Evolutionary conservation across 2,797 vertebrate genomes (phyloP).

Genomic region (Monodelphis domestica): DNA sequence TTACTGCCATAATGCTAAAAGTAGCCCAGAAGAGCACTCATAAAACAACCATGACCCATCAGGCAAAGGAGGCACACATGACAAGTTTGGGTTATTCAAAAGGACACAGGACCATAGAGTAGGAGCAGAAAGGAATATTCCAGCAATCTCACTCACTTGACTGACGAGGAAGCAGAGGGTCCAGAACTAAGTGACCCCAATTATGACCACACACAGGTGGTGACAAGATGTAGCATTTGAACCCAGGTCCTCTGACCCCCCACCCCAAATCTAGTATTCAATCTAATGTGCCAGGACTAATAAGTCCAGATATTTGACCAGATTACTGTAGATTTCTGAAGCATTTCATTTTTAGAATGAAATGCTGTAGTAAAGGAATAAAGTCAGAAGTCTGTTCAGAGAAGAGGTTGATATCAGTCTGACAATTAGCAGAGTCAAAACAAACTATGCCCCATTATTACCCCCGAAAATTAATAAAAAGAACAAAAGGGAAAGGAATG

Average conservation of each 20-base stretch:
- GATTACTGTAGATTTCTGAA: not conserved
- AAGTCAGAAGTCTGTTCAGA: not conserved
- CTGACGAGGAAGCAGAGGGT: not conserved
- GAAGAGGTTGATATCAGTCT: not conserved
- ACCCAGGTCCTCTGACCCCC: not conserved
- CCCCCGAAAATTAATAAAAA: not conserved
- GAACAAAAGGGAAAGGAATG: not conserved
- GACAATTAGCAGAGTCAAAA: not conserved
- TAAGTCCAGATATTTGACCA: not conserved
- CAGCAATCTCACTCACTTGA: not conserved
- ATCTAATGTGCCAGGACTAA: not conserved
- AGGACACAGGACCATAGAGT: not conserved
- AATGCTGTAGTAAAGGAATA: not conserved
- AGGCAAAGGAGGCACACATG: not conserved
- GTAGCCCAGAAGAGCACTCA: not conserved
- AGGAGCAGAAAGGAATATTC: not conserved
- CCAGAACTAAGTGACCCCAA: not conserved
- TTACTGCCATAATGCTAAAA: not conserved
- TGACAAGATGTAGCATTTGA: not conserved
- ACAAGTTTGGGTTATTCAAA: not conserved
- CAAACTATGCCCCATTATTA: not conserved
- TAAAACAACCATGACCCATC: not conserved
- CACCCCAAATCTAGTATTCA: not conserved
- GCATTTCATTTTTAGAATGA: not conserved
- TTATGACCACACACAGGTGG: not conserved